Evolutionary conservation across 2,888 invertebrate species (phyloP), one percentile per base, ranked within the genome.

Genomic region (Eurois occulta): DNA sequence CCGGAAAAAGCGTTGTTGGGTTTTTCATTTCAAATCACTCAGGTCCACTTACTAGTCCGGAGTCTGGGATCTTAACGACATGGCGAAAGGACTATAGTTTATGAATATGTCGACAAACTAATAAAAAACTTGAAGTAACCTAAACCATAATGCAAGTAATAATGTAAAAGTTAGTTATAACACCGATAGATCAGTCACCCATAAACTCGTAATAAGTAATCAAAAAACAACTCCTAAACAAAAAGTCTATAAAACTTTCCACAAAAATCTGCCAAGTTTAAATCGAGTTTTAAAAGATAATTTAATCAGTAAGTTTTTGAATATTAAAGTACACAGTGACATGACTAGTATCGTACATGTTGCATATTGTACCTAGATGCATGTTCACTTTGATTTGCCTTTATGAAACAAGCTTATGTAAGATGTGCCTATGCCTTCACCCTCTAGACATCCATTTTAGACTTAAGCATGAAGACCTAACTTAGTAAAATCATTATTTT

Each of bases 271-370:
- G 55, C 38, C 1, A 67, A 86, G 69, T 84, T 78, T 48, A 58
- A 69, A 86, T 74, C 83, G 58, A 65, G 52, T 83, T 83, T 74
- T 28, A 41, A 71, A 77, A 69, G 35, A 52, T 74, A 77, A 62
- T 72, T 65, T 74, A 77, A 62, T 72, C 68, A 58, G 32, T 58
- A 72, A 70, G 43, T 86, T 86, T 48, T 38, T 3, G 24, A 69
- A 77, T 77, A 74, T 69, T 24, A 28, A 58, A 46, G 11, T 77
- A 48, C 38, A 58, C 7, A 58, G 60, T 52, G 68, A 48, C 5
- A 52, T 52, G 43, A 41, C 10, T 69, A 60, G 0, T 8, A 24
- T 41, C 13, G 3, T 28, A 32, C 46, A 28, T n/a, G 4, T 21
- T 21, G 35, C 62, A 62, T 21, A 62, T 21, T 62, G 32, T 35